Percentiles rank a stretch among this genome's conserved stretches.
These are phyloP conservation scores for Ligdia adustata DNA, from an alignment of 2,888 invertebrate genomes.

Conservation along the genomic window DNA sequence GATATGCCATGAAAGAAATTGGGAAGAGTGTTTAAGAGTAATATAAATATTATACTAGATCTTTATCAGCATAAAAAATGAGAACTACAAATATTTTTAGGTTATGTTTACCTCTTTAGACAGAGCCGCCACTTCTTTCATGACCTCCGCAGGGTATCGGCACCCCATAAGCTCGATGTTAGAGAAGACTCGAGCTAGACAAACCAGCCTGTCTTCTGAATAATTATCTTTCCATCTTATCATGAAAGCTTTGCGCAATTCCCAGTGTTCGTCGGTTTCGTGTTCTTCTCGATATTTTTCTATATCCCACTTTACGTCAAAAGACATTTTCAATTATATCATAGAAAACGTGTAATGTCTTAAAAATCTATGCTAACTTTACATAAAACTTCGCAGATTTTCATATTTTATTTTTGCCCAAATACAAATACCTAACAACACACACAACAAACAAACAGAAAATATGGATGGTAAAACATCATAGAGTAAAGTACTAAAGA, in stretches of 20 bases:
- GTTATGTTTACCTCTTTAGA: constrained; percentile 76
- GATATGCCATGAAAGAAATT: background rate
- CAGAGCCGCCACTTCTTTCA: constrained; percentile 79
- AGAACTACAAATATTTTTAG: background rate
- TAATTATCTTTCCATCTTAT: constrained; percentile 88
- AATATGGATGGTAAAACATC: no score
- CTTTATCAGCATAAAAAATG: background rate
- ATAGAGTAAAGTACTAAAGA: no score
- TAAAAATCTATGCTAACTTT: background rate
- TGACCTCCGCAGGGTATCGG: constrained; percentile 83
- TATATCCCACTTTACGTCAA: constrained; percentile 86
- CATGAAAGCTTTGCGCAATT: constrained; percentile 91
- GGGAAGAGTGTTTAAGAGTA: background rate
- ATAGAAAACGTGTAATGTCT: background rate
- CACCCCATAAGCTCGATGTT: constrained; percentile 87
- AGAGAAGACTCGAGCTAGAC: constrained; percentile 85
- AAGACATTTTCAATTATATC: constrained; percentile 44
- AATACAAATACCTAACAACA: background rate
- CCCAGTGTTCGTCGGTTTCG: constrained; percentile 97
- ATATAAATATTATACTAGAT: background rate
- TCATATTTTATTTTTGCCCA: background rate
- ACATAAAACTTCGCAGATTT: background rate
- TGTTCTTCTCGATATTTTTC: constrained; percentile 89
- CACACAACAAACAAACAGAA: no score
- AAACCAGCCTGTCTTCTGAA: constrained; percentile 82